Evolutionary conservation across 1,140 invertebrate genomes (phyloP), one percentile per base, ranked within the genome.

Genomic region (Fopius arisanus): DNA sequence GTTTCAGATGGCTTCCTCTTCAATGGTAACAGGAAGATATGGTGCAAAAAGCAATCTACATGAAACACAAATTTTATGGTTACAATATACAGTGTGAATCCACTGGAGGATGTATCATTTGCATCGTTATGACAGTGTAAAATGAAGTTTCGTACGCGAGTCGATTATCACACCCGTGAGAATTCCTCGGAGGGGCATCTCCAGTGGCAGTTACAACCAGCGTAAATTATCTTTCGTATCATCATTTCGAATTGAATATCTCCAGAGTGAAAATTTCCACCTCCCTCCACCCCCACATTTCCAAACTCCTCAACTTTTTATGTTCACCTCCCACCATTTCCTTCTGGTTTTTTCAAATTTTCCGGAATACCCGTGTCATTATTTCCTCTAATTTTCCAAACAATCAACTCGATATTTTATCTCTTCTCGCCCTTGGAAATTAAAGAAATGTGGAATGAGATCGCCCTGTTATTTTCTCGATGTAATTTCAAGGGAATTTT

Each of bases 111-210:
- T 48, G 66, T 28, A 71, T 62, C 26, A 75, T 75, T 75, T 72
- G 68, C 69, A 63, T 77, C 74, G 67, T 77, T 75, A 77, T 77
- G 68, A 73, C 73, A 73, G 66, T 66, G 73, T 74, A 73, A 77
- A 77, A 72, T 59, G 65, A 21, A 48, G 43, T 79, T 74, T 75
- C 72, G 63, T 75, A 75, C 54, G 41, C 37, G 62, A 26, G 62
- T 3, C 67, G 19, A 72, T 78, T 78, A 75, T 75, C 68, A 28
- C n/a, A n/a, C 59, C 48, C 63, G 26, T 41, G 62, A 19, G 51
- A 37, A 62, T 29, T 33, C 43, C 37, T 19, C n/a, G 7, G 23
- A 19, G 14, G 41, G 43, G 29, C 28, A 37, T 37, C 16, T 26
- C 21, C 67, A 43, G 40, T 48, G 23, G 67, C 19, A 37, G 37